Conservation (phyloP, 2,888 invertebrate species). For the Polyommatus icarus region DNA sequence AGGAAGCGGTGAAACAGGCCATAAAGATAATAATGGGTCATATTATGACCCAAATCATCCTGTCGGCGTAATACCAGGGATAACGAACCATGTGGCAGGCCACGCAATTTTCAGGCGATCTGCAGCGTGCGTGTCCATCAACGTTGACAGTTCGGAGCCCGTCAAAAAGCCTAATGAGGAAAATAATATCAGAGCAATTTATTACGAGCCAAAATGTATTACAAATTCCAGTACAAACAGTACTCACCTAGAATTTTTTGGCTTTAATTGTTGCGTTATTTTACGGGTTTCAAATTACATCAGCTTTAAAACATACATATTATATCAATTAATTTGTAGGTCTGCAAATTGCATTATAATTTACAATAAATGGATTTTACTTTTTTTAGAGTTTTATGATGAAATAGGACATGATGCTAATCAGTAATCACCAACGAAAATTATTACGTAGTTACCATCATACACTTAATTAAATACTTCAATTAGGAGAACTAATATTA, state of each 20-base stretch:
- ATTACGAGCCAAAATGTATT: not conserved
- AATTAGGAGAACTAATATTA: not conserved
- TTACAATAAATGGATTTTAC: not conserved
- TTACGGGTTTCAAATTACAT: not conserved
- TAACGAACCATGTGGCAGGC: conserved; percentile 15
- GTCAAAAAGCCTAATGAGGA: conserved; percentile 17
- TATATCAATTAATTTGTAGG: not conserved
- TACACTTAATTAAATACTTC: not conserved
- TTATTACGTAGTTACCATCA: not conserved
- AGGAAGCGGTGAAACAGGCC: no score
- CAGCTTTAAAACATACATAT: not conserved
- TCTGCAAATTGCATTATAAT: not conserved
- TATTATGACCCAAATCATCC: conserved; percentile 15
- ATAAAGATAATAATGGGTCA: no score
- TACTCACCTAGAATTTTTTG: not conserved
- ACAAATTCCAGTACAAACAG: not conserved
- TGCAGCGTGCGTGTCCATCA: conserved; percentile 19
- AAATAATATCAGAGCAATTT: conserved; percentile 1
- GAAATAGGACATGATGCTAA: not conserved
- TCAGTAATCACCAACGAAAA: not conserved
- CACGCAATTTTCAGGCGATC: conserved; percentile 19
- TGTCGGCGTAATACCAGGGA: conserved; percentile 15
- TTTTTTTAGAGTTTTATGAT: not conserved
- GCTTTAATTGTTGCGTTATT: not conserved
- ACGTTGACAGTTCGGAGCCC: conserved; percentile 19